Evolutionary conservation across 2,888 invertebrate species (phyloP).

Genomic region (Drosophila paranaensis): DNA sequence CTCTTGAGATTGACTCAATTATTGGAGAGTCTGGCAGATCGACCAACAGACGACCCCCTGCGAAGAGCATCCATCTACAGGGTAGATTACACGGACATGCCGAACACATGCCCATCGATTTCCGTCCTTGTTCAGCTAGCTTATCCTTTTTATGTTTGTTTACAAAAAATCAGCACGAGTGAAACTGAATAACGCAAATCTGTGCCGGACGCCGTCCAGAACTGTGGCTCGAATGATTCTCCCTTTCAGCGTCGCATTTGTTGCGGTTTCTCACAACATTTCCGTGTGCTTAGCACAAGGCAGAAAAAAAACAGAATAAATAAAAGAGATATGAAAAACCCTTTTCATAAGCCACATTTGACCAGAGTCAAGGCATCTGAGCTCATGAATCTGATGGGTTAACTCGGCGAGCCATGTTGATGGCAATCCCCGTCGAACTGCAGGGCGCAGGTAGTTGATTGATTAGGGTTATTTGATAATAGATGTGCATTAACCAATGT

Average conservation of each 20-base stretch:
- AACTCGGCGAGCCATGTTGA: background rate
- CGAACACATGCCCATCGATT: slow-evolving; percentile 51
- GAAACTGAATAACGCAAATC: slow-evolving; percentile 49
- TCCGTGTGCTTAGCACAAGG: slow-evolving; percentile 19
- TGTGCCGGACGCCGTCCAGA: slow-evolving; percentile 34
- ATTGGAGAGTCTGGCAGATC: no score
- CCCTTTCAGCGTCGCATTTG: slow-evolving; percentile 20
- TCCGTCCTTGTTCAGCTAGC: slow-evolving; percentile 16
- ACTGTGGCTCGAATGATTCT: slow-evolving; percentile 20
- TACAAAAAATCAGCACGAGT: slow-evolving; percentile 28
- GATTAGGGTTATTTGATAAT: slow-evolving; percentile 27
- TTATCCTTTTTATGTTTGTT: slow-evolving; percentile 54
- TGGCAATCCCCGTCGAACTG: background rate
- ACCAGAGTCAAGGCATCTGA: slow-evolving; percentile 2
- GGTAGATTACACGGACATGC: slow-evolving; percentile 38
- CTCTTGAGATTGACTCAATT: no score
- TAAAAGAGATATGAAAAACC: background rate
- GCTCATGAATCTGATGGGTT: background rate
- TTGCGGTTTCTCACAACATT: slow-evolving; percentile 36
- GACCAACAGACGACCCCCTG: background rate
- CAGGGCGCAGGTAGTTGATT: slow-evolving; percentile 21
- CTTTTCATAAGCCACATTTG: background rate
- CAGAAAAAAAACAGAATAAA: background rate
- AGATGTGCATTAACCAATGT: background rate
- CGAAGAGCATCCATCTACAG: background rate